These are phyloP conservation scores for Andrena dorsata DNA, from an alignment of 2,888 invertebrate genomes.

Conservation along the genomic window DNA sequence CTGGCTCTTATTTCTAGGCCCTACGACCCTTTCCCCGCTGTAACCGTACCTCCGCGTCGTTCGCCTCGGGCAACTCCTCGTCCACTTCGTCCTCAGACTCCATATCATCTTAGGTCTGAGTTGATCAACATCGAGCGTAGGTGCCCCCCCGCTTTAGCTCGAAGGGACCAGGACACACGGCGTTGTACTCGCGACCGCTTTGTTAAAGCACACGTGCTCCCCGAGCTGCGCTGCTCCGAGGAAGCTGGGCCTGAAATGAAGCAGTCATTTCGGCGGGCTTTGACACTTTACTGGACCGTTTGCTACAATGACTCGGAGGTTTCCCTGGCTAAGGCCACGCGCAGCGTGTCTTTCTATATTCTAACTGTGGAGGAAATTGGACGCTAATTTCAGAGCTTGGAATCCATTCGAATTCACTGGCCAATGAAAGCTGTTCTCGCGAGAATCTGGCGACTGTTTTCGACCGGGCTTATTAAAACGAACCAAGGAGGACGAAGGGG, in stretches of 20 bases:
- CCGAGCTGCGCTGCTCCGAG: conserved; percentile 19
- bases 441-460: too few species aligned
- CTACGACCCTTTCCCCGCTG: not conserved
- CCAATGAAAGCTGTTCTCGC: too few species aligned
- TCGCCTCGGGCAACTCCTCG: conserved; percentile 80
- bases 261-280: conserved; percentile 25
- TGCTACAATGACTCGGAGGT: not conserved
- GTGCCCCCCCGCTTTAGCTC: conserved; percentile 3
- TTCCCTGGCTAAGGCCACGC: not conserved
- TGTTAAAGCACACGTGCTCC: conserved; percentile 33
- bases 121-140: conserved; percentile 64
- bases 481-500: not conserved
- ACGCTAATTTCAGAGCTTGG: too few species aligned
- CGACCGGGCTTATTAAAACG: too few species aligned
- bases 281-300: not conserved
- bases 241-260: conserved; percentile 50
- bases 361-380: too few species aligned
- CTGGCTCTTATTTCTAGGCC: too few species aligned
- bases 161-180: conserved; percentile 40
- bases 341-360: too few species aligned
- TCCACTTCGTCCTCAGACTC: conserved; percentile 83
- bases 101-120: conserved; percentile 80
- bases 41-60: conserved; percentile 75
- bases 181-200: conserved; percentile 43
- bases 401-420: too few species aligned